These are phyloP conservation scores for Macropodus opercularis DNA, from an alignment of 2,797 vertebrate species.

Conservation along the genomic window DNA sequence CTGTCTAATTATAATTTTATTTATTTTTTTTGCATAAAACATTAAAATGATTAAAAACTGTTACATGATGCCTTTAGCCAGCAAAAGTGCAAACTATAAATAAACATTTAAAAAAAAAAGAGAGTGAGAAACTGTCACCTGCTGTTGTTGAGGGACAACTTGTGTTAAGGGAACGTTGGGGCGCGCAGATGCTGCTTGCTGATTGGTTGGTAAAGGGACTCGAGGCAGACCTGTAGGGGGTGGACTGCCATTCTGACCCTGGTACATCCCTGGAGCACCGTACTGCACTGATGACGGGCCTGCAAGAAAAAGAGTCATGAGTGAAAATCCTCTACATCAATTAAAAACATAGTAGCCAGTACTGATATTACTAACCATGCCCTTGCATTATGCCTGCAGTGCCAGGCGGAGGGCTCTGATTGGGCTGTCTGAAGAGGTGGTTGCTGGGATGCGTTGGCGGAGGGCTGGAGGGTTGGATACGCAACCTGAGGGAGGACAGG, in stretches of 20 bases:
- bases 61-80: background rate
- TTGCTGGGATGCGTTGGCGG: constrained; percentile 97
- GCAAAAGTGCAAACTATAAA: background rate
- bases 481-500: constrained; percentile 85
- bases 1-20: too few relatives aligned
- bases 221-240: constrained; percentile 87
- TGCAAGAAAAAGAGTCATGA: constrained; percentile 56
- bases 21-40: too few relatives aligned
- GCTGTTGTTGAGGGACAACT: constrained; percentile 82
- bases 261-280: constrained; percentile 82
- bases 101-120: background rate
- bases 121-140: constrained; percentile 71
- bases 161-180: constrained; percentile 67
- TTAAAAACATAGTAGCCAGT: background rate
- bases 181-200: constrained; percentile 67
- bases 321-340: background rate
- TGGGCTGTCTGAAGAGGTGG: constrained; percentile 94
- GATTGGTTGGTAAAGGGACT: constrained; percentile 77
- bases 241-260: constrained; percentile 88
- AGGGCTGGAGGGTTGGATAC: constrained; percentile 96
- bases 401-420: constrained; percentile 92
- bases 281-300: constrained; percentile 88
- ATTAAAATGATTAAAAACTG: too few relatives aligned
- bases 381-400: constrained; percentile 88
- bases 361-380: constrained; percentile 84